These are phyloP conservation scores for Corythaixoides concolor DNA, from an alignment of 2,113 vertebrate species.

Conservation along the genomic window DNA sequence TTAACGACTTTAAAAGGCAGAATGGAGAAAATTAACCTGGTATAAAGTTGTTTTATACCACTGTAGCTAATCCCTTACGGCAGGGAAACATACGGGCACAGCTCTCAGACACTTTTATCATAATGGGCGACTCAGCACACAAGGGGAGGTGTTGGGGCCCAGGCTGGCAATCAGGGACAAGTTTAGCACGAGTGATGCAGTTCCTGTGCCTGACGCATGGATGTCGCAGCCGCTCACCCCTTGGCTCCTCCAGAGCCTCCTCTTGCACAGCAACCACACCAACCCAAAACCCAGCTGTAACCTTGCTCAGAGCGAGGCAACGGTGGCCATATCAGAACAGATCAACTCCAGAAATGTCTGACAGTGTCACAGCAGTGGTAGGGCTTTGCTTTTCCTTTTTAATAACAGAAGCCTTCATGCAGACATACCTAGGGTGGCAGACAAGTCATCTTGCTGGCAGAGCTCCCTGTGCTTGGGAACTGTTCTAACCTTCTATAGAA, in stretches of 20 bases:
- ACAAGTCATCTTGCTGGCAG: slow-evolving; percentile 1
- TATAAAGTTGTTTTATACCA: not conserved
- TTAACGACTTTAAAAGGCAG: not conserved
- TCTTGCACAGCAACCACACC: not conserved
- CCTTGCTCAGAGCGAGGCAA: not conserved
- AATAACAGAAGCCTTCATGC: not conserved
- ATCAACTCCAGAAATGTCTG: not conserved
- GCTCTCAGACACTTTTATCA: not conserved
- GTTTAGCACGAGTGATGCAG: not conserved
- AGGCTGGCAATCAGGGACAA: not conserved
- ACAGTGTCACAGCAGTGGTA: not conserved
- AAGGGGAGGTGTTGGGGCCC: not conserved
- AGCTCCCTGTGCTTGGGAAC: not conserved
- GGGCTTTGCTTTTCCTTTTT: not conserved
- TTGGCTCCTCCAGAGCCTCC: not conserved
- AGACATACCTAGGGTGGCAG: not conserved
- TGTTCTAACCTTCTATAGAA: not conserved
- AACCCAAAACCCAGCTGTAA: not conserved
- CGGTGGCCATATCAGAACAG: not conserved
- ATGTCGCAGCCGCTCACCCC: not conserved
- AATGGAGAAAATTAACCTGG: not conserved
- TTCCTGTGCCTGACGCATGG: not conserved
- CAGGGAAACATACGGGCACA: not conserved
- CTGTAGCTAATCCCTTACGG: not conserved
- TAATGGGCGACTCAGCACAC: not conserved